Evolutionary conservation across 2,888 invertebrate genomes (phyloP).

Genomic region (Athalia circularis): DNA sequence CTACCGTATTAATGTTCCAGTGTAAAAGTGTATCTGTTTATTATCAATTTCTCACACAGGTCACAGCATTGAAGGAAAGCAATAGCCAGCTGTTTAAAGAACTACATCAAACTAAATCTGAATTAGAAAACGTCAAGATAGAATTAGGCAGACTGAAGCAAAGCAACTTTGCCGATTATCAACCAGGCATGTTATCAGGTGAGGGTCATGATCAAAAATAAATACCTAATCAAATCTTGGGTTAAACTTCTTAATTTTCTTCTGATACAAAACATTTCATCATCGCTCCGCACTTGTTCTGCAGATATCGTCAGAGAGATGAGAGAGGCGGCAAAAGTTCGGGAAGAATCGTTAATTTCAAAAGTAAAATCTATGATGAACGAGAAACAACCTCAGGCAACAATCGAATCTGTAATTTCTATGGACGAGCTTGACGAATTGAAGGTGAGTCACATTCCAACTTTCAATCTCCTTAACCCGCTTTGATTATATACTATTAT

Average conservation of each 20-base stretch:
- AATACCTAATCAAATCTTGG: too few species aligned
- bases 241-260: background rate
- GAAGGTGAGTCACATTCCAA: conserved; percentile 59
- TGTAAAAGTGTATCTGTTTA: background rate
- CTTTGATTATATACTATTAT: too few species aligned
- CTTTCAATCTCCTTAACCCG: background rate
- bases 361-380: conserved; percentile 68
- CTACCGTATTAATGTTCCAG: background rate
- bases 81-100: conserved; percentile 86
- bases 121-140: conserved; percentile 70
- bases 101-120: conserved; percentile 84
- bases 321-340: conserved; percentile 68
- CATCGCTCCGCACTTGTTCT: background rate
- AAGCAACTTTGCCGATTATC: conserved; percentile 65
- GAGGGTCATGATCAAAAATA: conserved; percentile 34
- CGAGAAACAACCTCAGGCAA: conserved; percentile 58
- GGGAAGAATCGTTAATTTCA: conserved; percentile 69
- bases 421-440: conserved; percentile 63
- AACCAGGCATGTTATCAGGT: conserved; percentile 73
- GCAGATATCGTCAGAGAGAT: conserved; percentile 71
- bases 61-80: conserved; percentile 79
- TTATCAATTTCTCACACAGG: conserved; percentile 54
- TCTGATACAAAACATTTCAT: background rate
- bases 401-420: conserved; percentile 45
- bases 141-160: conserved; percentile 67